Conservation (phyloP, 2,888 invertebrate species). For the Hofmannophila pseudospretella region DNA sequence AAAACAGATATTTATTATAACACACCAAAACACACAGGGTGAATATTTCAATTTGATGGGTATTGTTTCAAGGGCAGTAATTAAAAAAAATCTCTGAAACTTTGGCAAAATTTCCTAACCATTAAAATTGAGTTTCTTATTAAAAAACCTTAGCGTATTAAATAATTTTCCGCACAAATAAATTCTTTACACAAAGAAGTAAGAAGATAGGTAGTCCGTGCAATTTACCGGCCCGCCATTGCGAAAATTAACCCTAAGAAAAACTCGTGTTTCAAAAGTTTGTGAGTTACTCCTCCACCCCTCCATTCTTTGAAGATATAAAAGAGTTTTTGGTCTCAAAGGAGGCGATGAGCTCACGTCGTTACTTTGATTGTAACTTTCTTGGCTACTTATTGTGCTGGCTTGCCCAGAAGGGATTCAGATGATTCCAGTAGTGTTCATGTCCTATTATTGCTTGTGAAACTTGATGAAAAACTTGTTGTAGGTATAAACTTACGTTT, state of each 20-base stretch:
- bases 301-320: conserved; percentile 44
- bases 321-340: conserved; percentile 53
- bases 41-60: too few species aligned
- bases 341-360: conserved; percentile 49
- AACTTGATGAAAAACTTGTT: background rate
- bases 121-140: too few species aligned
- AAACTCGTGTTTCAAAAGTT: conserved; percentile 36
- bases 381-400: conserved; percentile 29
- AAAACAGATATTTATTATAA: too few species aligned
- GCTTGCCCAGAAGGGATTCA: conserved; percentile 7
- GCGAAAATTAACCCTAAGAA: conserved; percentile 25
- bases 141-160: background rate
- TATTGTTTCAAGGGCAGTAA: too few species aligned
- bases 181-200: conserved; percentile 1
- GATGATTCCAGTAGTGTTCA: background rate
- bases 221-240: conserved; percentile 11
- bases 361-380: conserved; percentile 56
- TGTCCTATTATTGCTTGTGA: background rate
- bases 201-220: background rate
- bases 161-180: background rate
- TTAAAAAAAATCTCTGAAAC: too few species aligned
- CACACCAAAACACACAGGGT: too few species aligned
- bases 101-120: too few species aligned
- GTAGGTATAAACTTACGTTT: too few species aligned
- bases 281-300: conserved; percentile 24